Conservation (phyloP, 2,888 invertebrate species). For the Aspidiotus destructor region DNA sequence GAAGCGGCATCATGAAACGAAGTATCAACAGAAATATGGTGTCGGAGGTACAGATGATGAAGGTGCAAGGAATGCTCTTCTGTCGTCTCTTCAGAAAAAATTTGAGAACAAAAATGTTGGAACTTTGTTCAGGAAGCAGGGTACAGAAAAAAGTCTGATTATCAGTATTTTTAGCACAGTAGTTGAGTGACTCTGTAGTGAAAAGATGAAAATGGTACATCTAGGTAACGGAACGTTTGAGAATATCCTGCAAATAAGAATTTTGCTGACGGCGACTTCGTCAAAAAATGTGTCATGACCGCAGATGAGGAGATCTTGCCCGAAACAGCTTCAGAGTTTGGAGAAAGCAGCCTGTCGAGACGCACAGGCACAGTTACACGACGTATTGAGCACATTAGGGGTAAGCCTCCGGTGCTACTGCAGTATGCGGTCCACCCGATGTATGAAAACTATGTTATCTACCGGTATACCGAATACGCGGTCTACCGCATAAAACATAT, state of each 20-base stretch:
- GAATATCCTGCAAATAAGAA: background rate
- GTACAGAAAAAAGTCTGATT: too few relatives aligned
- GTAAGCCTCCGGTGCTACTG: too few relatives aligned
- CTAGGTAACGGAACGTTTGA: too few relatives aligned
- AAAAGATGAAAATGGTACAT: too few relatives aligned
- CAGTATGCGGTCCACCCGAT: too few relatives aligned
- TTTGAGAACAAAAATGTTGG: background rate
- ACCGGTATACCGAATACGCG: too few relatives aligned
- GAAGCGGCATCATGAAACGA: background rate
- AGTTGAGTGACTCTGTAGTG: too few relatives aligned
- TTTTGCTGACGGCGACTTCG: background rate
- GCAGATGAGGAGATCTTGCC: background rate
- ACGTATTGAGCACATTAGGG: background rate
- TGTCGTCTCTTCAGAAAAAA: background rate
- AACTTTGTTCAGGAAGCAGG: background rate
- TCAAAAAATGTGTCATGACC: background rate
- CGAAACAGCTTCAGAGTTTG: background rate
- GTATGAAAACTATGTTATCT: too few relatives aligned
- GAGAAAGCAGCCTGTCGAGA: background rate
- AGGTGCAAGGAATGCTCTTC: background rate
- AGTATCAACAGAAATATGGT: conserved; percentile 1
- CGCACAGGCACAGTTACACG: background rate
- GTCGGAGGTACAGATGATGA: background rate
- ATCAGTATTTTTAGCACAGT: too few relatives aligned
- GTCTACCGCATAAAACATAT: too few relatives aligned